Percentiles rank a stretch among this genome's conserved stretches.
phyloP scores from a whole-genome alignment of 2,888 invertebrate genomes.

The Synanthedon tipuliformis region DNA sequence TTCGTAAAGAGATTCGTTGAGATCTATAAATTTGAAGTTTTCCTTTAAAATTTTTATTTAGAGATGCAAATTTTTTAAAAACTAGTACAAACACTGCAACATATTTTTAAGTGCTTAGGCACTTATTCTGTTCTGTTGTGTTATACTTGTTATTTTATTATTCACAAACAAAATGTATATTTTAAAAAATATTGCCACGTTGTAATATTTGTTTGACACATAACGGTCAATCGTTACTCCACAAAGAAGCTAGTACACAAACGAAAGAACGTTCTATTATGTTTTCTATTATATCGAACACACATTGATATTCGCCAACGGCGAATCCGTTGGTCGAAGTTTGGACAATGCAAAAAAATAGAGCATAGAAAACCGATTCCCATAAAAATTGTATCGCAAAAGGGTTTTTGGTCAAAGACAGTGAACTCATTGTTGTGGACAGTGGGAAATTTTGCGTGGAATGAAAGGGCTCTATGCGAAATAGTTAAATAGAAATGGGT shows the following conservation, averaged over 20 bases:
- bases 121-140: no score
- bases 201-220: slow-evolving; percentile 26
- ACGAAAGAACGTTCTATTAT: slow-evolving; percentile 37
- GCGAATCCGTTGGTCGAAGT: slow-evolving; percentile 24
- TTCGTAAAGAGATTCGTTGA: no score
- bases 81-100: no score
- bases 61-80: no score
- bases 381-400: slow-evolving; percentile 58
- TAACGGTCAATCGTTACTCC: slow-evolving; percentile 42
- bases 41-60: no score
- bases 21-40: no score
- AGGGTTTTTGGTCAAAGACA: slow-evolving; percentile 31
- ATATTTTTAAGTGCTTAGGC: no score
- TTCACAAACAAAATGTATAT: slow-evolving; percentile 5
- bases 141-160: no score
- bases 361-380: slow-evolving; percentile 61
- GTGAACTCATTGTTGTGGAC: slow-evolving; percentile 39
- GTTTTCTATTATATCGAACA: slow-evolving; percentile 41
- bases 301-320: slow-evolving; percentile 55
- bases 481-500: neutral
- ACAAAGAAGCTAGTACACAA: slow-evolving; percentile 23
- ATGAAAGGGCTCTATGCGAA: slow-evolving; percentile 28
- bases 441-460: slow-evolving; percentile 61
- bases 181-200: no score
- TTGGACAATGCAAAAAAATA: slow-evolving; percentile 68